phyloP scores from a whole-genome alignment of 1,140 invertebrate genomes.

The Drosophila lowei region DNA sequence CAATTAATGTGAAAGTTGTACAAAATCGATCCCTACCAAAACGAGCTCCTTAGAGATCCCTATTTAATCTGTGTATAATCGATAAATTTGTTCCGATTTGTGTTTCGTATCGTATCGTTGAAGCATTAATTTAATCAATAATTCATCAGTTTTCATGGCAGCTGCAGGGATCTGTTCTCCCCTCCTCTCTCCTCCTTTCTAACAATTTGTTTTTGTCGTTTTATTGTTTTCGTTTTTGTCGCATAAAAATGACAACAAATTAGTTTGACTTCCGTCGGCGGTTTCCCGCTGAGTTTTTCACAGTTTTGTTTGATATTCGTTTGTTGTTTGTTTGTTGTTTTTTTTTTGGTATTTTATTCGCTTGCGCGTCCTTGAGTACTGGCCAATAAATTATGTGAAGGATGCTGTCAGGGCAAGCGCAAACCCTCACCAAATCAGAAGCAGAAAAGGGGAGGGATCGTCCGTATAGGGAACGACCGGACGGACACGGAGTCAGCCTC shows the following conservation, averaged over 20 bases:
- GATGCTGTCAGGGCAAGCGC: constrained; percentile 66
- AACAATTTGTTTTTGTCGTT: constrained; percentile 56
- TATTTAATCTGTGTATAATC: no score
- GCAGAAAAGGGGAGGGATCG: neutral
- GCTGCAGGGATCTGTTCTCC: constrained; percentile 41
- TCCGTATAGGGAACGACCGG: no score
- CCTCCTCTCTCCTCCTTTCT: constrained; percentile 1
- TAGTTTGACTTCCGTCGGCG: constrained; percentile 71
- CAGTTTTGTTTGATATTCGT: constrained; percentile 56
- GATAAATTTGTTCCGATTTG: no score
- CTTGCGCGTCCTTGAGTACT: constrained; percentile 61
- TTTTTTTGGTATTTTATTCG: constrained; percentile 22
- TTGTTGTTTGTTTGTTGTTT: constrained; percentile 21
- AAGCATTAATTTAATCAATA: constrained; percentile 23
- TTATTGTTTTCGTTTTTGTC: constrained; percentile 78
- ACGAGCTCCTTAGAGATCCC: no score
- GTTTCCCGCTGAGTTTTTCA: constrained; percentile 79
- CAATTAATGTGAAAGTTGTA: no score
- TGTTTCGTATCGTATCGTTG: no score
- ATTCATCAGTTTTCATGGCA: constrained; percentile 48
- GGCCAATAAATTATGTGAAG: constrained; percentile 72
- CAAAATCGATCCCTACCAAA: no score
- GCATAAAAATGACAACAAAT: constrained; percentile 80
- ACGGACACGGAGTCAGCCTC: neutral
- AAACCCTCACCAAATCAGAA: constrained; percentile 39